phyloP scores from a whole-genome alignment of 2,113 vertebrate genomes.

The Halcyon senegalensis region DNA sequence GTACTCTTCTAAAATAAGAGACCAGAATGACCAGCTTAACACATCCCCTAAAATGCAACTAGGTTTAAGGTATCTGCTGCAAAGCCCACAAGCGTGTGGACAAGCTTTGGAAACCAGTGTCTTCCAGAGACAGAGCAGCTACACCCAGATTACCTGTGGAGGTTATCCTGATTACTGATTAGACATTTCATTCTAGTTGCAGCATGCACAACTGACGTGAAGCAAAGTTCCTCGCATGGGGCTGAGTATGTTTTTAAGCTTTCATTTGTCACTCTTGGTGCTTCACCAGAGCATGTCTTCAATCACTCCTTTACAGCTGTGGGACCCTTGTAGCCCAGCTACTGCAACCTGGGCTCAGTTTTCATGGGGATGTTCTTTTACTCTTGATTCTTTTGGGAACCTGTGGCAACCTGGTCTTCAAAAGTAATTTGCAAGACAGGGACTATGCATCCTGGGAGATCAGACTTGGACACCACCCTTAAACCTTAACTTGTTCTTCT shows the following conservation, averaged over 20 bases:
- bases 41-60: background rate
- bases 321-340: background rate
- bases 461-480: background rate
- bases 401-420: background rate
- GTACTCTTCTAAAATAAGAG: background rate
- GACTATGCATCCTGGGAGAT: background rate
- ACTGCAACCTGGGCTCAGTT: background rate
- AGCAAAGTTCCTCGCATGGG: background rate
- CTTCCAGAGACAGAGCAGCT: background rate
- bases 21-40: background rate
- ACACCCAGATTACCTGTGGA: too few relatives aligned
- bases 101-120: background rate
- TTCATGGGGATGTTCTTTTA: background rate
- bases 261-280: background rate
- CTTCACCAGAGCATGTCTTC: background rate
- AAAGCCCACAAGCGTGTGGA: background rate
- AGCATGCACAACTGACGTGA: background rate
- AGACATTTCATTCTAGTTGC: background rate
- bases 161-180: background rate
- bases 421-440: background rate
- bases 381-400: background rate
- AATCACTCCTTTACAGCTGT: background rate
- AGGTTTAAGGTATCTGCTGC: background rate
- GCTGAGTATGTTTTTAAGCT: background rate
- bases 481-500: background rate